phyloP scores from a whole-genome alignment of 2,113 vertebrate species.

The Chionis minor region DNA sequence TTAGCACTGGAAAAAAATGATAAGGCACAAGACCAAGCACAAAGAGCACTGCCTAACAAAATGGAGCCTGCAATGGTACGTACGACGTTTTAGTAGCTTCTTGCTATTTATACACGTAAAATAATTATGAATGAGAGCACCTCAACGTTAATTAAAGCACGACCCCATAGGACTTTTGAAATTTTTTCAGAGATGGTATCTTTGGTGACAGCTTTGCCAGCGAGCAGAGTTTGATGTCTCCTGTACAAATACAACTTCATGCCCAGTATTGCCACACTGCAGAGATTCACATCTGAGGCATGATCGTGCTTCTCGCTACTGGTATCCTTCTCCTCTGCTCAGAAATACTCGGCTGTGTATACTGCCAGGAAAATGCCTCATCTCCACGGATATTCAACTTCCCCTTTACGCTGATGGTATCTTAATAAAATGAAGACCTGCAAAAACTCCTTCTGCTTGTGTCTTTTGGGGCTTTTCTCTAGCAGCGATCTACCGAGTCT shows the following conservation, averaged over 20 bases:
- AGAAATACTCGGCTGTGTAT: neutral
- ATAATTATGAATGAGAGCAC: constrained; percentile 24
- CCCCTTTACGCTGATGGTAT: neutral
- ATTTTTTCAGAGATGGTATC: neutral
- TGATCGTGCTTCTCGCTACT: neutral
- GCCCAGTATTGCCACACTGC: neutral
- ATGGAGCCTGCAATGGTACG: constrained; percentile 36
- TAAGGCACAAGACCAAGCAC: constrained; percentile 7
- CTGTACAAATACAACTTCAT: constrained; percentile 25
- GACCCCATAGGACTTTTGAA: neutral
- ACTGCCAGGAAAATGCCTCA: constrained; percentile 29
- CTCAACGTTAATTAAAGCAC: neutral
- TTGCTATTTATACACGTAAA: neutral
- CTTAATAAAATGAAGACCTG: neutral
- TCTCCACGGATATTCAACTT: neutral
- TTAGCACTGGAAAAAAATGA: neutral
- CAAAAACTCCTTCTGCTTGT: neutral
- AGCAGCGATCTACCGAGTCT: neutral
- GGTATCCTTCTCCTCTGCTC: neutral
- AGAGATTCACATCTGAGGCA: neutral
- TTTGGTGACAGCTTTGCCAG: neutral
- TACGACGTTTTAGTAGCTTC: neutral
- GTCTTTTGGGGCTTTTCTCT: neutral
- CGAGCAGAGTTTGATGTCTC: neutral
- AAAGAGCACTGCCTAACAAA: constrained; percentile 47